phyloP scores from a whole-genome alignment of 2,888 invertebrate species.

The Protodeltote pygarga region DNA sequence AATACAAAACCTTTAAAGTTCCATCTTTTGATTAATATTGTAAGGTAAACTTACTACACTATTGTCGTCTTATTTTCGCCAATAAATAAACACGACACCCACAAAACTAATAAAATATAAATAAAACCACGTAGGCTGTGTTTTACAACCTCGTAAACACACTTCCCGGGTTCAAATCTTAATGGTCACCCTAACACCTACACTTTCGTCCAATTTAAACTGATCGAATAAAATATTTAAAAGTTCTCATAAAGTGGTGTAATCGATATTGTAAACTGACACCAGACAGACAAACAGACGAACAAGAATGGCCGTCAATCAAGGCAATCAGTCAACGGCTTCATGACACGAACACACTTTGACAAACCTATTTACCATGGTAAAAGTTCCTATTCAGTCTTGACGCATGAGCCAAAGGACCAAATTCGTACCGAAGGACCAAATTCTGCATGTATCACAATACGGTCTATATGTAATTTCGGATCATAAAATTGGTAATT shows the following conservation, averaged over 20 bases:
- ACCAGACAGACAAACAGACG: slow-evolving; percentile 52
- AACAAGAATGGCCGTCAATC: slow-evolving; percentile 53
- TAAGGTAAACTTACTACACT: slow-evolving; percentile 23
- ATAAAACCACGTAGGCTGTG: slow-evolving; percentile 48
- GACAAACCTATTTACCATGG: slow-evolving; percentile 1
- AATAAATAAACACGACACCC: slow-evolving; percentile 51
- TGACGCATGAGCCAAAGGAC: slow-evolving; percentile 23
- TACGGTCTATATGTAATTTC: slow-evolving; percentile 59
- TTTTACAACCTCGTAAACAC: slow-evolving; percentile 48
- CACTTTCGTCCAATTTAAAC: slow-evolving; percentile 42
- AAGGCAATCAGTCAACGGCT: slow-evolving; percentile 56
- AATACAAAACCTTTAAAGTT: neutral
- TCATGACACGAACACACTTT: slow-evolving; percentile 43
- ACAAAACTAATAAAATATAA: slow-evolving; percentile 50
- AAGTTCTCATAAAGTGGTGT: slow-evolving; percentile 36
- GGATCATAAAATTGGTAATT: slow-evolving; percentile 67
- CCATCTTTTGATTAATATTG: slow-evolving; percentile 6
- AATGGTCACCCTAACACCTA: slow-evolving; percentile 39
- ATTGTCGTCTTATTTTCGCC: slow-evolving; percentile 35
- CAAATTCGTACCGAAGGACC: slow-evolving; percentile 13
- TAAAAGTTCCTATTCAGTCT: neutral
- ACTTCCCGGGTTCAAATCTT: slow-evolving; percentile 44
- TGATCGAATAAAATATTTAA: slow-evolving; percentile 46
- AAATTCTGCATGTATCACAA: slow-evolving; percentile 1
- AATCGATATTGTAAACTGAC: slow-evolving; percentile 49